These are phyloP conservation scores for Lanius ludovicianus DNA, from an alignment of 2,113 vertebrate species.

Conservation along the genomic window DNA sequence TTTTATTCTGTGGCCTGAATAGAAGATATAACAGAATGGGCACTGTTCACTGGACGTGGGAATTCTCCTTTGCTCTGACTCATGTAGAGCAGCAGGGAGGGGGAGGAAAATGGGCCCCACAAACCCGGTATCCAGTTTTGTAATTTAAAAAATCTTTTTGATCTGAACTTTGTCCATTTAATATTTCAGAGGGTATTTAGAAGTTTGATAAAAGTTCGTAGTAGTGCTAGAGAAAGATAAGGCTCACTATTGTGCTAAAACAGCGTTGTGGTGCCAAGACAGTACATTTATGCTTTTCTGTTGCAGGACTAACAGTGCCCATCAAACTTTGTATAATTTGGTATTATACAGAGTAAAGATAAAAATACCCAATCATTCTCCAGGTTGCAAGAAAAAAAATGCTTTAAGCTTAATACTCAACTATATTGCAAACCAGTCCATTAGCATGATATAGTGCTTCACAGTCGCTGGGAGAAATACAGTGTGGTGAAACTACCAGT, in stretches of 20 bases:
- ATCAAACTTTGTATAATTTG: neutral
- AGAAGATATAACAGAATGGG: slow-evolving; percentile 5
- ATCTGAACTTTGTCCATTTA: slow-evolving; percentile 1
- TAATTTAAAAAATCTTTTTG: slow-evolving; percentile 9
- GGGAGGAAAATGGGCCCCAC: neutral
- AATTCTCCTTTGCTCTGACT: slow-evolving; percentile 16
- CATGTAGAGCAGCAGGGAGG: neutral
- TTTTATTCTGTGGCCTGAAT: slow-evolving; percentile 4
- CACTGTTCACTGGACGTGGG: slow-evolving; percentile 21
- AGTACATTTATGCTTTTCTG: slow-evolving; percentile 3
- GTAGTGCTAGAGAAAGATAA: slow-evolving; percentile 58
- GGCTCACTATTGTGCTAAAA: slow-evolving; percentile 28
- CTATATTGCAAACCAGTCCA: neutral
- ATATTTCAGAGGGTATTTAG: neutral
- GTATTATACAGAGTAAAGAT: neutral
- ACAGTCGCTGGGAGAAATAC: neutral
- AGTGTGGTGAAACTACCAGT: neutral
- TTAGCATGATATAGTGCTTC: neutral
- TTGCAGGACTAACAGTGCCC: neutral
- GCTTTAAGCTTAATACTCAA: neutral
- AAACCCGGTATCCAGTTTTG: neutral
- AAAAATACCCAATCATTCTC: neutral
- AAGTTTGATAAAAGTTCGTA: neutral
- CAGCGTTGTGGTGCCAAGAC: slow-evolving; percentile 11
- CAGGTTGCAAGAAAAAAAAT: neutral